These are phyloP conservation scores for Triplophysa tibetana DNA, from an alignment of 2,113 vertebrate species.

Conservation along the genomic window DNA sequence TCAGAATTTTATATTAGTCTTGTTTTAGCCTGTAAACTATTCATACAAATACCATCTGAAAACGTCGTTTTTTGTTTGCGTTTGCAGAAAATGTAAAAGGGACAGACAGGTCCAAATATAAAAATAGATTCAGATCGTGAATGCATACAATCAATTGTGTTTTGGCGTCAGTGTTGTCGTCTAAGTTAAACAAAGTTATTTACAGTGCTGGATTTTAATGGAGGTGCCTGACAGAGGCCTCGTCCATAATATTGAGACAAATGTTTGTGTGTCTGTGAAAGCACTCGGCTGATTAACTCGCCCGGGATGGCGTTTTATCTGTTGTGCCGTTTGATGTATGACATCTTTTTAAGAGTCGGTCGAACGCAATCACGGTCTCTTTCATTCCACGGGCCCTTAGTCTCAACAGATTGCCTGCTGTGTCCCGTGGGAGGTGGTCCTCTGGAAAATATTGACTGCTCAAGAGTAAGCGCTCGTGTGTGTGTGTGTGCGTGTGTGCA, in stretches of 20 bases:
- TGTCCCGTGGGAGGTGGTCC: constrained; percentile 69
- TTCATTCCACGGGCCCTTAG: constrained; percentile 67
- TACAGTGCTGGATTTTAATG: constrained; percentile 60
- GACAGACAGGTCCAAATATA: too few species aligned
- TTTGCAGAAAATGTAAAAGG: too few species aligned
- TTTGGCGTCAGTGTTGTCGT: constrained; percentile 9
- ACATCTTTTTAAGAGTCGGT: constrained; percentile 74
- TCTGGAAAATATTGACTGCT: constrained; percentile 77
- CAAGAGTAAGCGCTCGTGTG: constrained; percentile 58
- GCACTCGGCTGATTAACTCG: constrained; percentile 79
- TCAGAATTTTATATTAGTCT: too few species aligned
- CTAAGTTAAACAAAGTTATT: constrained; percentile 42
- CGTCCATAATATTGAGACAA: constrained; percentile 75
- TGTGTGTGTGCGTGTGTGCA: constrained; percentile 14
- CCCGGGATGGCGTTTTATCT: constrained; percentile 74
- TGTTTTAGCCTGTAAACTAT: too few species aligned
- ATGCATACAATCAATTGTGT: too few species aligned
- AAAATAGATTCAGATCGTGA: too few species aligned
- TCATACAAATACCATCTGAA: too few species aligned
- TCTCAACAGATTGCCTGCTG: constrained; percentile 68
- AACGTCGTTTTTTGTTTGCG: too few species aligned
- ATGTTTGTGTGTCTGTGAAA: constrained; percentile 67
- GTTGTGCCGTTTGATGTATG: constrained; percentile 75
- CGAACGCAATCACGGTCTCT: constrained; percentile 77
- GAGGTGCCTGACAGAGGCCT: constrained; percentile 53